Percentiles rank a stretch among this genome's conserved stretches.
Conservation (phyloP, 2,888 invertebrate species). For the Empis stercorea region DNA sequence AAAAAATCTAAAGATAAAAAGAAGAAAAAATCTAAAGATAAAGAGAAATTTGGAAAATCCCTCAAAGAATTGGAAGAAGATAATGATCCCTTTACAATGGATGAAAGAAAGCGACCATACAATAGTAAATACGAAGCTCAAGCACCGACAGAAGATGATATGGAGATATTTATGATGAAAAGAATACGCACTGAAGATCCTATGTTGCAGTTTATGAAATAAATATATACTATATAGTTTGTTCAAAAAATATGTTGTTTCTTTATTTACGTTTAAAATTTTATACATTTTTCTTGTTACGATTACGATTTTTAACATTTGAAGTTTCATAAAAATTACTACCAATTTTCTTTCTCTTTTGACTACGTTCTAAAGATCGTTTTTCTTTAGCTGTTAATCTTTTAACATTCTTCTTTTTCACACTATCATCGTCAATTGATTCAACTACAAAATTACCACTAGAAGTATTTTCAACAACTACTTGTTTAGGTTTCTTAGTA, state of each 20-base stretch:
- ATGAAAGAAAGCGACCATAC: slow-evolving; percentile 86
- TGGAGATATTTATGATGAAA: slow-evolving; percentile 88
- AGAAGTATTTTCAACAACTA: slow-evolving; percentile 38
- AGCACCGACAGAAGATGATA: slow-evolving; percentile 79
- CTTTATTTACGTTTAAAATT: too few relatives aligned
- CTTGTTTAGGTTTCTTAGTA: slow-evolving; percentile 36
- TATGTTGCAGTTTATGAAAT: slow-evolving; percentile 61
- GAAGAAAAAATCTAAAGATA: slow-evolving; percentile 41
- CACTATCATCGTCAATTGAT: slow-evolving; percentile 25
- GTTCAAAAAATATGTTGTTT: too few relatives aligned
- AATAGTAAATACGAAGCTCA: slow-evolving; percentile 80
- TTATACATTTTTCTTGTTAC: slow-evolving; percentile 46
- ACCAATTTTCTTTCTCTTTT: slow-evolving; percentile 68
- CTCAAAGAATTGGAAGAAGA: slow-evolving; percentile 17
- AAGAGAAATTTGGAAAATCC: slow-evolving; percentile 21
- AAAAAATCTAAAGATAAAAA: slow-evolving; percentile 39
- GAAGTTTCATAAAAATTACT: slow-evolving; percentile 81
- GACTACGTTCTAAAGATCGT: slow-evolving; percentile 58
- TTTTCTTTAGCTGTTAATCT: slow-evolving; percentile 64
- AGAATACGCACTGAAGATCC: slow-evolving; percentile 79
- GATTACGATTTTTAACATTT: slow-evolving; percentile 80
- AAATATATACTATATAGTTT: not conserved
- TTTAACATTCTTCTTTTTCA: slow-evolving; percentile 26
- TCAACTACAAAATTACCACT: slow-evolving; percentile 44
- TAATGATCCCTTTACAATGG: slow-evolving; percentile 46